Evolutionary conservation across 37 sponge, comb jelly and placozoan species (phyloP).

Genomic region (Corticium candelabrum): DNA sequence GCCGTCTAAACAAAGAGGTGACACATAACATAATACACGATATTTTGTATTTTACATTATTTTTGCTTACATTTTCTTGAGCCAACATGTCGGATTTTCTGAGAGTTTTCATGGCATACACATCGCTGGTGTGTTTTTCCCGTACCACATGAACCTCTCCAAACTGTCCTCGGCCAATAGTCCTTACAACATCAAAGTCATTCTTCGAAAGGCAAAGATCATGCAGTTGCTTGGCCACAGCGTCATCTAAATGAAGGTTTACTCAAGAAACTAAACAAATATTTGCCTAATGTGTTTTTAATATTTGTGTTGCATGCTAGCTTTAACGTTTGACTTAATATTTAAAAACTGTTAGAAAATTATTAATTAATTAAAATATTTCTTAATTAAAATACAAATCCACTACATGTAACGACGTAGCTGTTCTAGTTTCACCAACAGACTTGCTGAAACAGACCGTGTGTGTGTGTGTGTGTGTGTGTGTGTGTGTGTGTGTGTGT

Average conservation of each 20-base stretch:
- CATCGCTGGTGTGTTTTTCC: slow-evolving; percentile 67
- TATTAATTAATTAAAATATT: no score
- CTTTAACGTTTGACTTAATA: not conserved
- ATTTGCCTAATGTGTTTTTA: no score
- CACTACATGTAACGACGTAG: not conserved
- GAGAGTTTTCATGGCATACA: slow-evolving; percentile 94
- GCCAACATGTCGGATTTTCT: slow-evolving; percentile 74
- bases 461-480: slow-evolving; percentile 18
- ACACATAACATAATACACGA: not conserved
- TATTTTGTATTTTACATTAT: not conserved
- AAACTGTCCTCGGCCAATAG: slow-evolving; percentile 91
- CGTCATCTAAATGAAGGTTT: slow-evolving; percentile 55
- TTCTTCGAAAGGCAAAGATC: slow-evolving; percentile 49
- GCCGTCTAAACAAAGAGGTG: slow-evolving; percentile 39
- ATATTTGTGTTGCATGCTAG: no score
- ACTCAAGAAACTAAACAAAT: no score
- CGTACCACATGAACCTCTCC: slow-evolving; percentile 89
- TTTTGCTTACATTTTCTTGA: not conserved
- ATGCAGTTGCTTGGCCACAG: slow-evolving; percentile 40
- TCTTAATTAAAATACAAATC: no score
- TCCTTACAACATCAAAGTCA: slow-evolving; percentile 70
- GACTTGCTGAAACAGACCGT: not conserved
- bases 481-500: slow-evolving; percentile 10
- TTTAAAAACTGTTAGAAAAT: no score
- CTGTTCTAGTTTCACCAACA: not conserved